These are phyloP conservation scores for Apus apus DNA, from an alignment of 2,113 vertebrate genomes.

Conservation along the genomic window DNA sequence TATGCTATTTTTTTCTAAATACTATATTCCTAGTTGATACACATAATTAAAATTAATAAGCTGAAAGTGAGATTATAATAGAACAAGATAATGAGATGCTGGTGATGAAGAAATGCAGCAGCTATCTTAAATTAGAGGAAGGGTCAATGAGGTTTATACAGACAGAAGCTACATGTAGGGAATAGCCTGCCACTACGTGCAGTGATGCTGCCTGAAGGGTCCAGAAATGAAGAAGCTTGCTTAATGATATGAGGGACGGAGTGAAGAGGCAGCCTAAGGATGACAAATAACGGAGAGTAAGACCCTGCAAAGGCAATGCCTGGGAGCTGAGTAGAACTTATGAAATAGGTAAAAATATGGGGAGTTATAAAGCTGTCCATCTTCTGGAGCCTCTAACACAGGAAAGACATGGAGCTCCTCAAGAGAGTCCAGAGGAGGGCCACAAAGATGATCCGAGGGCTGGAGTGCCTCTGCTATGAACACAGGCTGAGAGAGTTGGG, in stretches of 20 bases:
- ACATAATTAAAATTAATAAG: not conserved
- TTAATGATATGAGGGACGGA: fast-evolving
- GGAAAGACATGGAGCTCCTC: no score
- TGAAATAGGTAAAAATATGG: not conserved
- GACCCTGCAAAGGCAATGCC: not conserved
- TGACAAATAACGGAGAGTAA: not conserved
- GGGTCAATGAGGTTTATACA: not conserved
- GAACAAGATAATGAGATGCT: not conserved
- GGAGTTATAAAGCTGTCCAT: not conserved
- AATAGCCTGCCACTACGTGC: fast-evolving
- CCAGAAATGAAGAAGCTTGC: not conserved
- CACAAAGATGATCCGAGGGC: no score
- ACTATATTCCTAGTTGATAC: not conserved
- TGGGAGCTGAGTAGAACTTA: not conserved
- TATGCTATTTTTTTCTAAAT: not conserved
- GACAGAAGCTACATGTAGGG: not conserved
- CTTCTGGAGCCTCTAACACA: not conserved
- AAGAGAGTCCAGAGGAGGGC: no score
- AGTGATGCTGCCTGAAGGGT: not conserved
- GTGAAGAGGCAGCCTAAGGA: not conserved
- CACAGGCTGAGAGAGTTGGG: no score
- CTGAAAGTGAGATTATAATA: not conserved
- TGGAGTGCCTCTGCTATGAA: no score
- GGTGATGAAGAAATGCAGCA: not conserved
- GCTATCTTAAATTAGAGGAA: not conserved